A percentile compares a stretch with the other conserved stretches of the same genome.
These are phyloP conservation scores for Tringa solitaria DNA, from an alignment of 2,113 vertebrate species.

Conservation along the genomic window DNA sequence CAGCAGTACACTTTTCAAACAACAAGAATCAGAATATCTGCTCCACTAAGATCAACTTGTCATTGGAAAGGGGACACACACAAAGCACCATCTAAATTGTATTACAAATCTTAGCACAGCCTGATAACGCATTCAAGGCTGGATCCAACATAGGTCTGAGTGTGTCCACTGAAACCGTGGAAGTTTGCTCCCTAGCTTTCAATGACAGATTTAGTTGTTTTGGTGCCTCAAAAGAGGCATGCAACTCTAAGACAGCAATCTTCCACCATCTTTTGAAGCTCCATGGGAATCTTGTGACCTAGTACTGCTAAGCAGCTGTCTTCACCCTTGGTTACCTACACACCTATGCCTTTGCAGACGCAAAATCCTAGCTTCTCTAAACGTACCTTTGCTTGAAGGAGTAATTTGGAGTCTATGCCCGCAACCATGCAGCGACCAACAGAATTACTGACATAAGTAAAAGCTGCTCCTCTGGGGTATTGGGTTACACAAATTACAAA, in stretches of 20 bases:
- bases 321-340: neutral
- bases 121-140: rapidly evolving
- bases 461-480: neutral
- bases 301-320: neutral
- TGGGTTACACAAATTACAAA: neutral
- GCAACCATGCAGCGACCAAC: neutral
- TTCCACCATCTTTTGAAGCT: neutral
- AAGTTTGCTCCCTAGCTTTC: neutral
- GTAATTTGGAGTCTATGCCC: neutral
- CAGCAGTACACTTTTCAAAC: neutral
- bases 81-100: neutral
- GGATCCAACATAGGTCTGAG: neutral
- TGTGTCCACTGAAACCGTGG: neutral
- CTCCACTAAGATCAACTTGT: neutral
- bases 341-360: neutral
- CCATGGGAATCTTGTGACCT: neutral
- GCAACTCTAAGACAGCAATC: neutral
- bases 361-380: neutral
- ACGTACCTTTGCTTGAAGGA: neutral
- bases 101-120: neutral
- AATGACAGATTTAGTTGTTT: neutral
- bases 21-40: neutral
- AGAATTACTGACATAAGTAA: neutral
- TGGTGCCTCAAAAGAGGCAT: neutral
- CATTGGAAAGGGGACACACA: neutral